phyloP scores from a whole-genome alignment of 2,888 invertebrate genomes.

The Perizoma flavofasciatum region DNA sequence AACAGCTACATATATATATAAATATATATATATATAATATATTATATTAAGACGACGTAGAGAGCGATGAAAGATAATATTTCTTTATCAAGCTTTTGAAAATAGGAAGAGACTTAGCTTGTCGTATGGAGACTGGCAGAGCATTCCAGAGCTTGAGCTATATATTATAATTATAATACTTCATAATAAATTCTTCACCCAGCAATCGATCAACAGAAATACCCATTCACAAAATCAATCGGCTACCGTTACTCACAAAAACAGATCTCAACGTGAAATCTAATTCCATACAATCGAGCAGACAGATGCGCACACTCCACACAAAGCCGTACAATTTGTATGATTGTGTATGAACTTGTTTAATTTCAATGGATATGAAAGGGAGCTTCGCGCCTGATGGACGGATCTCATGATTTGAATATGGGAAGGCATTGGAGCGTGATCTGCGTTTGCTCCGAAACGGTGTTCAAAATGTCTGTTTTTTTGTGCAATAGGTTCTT shows the following conservation, averaged over 20 bases:
- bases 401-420: slow-evolving; percentile 81
- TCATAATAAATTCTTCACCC: neutral
- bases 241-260: slow-evolving; percentile 44
- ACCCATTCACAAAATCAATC: slow-evolving; percentile 16
- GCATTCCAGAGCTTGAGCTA: no score
- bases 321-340: slow-evolving; percentile 50
- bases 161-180: no score
- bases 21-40: no score
- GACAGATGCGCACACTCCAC: slow-evolving; percentile 72
- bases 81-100: no score
- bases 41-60: no score
- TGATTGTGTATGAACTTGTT: slow-evolving; percentile 23
- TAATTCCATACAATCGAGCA: slow-evolving; percentile 68
- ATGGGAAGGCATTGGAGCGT: slow-evolving; percentile 71
- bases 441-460: slow-evolving; percentile 49
- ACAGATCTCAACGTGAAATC: slow-evolving; percentile 60
- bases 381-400: slow-evolving; percentile 66
- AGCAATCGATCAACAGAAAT: slow-evolving; percentile 2
- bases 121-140: no score
- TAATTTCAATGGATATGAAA: slow-evolving; percentile 21
- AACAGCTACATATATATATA: no score
- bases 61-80: no score
- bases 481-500: slow-evolving; percentile 3
- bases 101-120: no score
- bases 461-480: slow-evolving; percentile 2